phyloP scores from a whole-genome alignment of 2,888 invertebrate genomes.

The Bombylius discolor region DNA sequence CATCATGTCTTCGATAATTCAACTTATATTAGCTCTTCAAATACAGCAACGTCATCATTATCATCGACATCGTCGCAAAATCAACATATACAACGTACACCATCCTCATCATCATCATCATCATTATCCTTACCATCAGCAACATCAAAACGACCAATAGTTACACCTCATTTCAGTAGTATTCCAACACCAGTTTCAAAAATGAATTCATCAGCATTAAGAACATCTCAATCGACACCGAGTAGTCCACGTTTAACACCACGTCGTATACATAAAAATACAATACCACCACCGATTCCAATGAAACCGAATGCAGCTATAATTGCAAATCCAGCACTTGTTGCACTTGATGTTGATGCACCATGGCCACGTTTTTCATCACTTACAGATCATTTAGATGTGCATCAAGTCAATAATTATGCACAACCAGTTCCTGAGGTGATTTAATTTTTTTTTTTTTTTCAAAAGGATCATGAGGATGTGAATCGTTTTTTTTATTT shows the following conservation, averaged over 20 bases:
- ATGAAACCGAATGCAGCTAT: conserved; percentile 24
- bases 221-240: conserved; percentile 46
- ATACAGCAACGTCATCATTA: conserved; percentile 9
- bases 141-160: conserved; percentile 28
- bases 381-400: conserved; percentile 32
- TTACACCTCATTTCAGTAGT: not conserved
- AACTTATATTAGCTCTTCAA: conserved; percentile 1
- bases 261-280: conserved; percentile 37
- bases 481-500: not conserved
- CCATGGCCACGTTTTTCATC: conserved; percentile 33
- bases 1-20: conserved; percentile 9
- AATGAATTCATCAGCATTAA: not conserved
- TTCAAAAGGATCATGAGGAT: too few relatives aligned
- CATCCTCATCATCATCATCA: conserved; percentile 15
- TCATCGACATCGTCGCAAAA: conserved; percentile 27
- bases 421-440: conserved; percentile 35
- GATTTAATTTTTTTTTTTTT: conserved; percentile 8
- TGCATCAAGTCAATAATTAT: conserved; percentile 36
- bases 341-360: conserved; percentile 30
- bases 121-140: conserved; percentile 29
- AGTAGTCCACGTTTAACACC: conserved; percentile 60
- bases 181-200: not conserved
- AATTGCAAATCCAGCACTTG: conserved; percentile 24
- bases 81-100: conserved; percentile 13
- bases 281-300: conserved; percentile 29